phyloP scores from a whole-genome alignment of 1,140 invertebrate species.

The Phymorhynchus buccinoides region DNA sequence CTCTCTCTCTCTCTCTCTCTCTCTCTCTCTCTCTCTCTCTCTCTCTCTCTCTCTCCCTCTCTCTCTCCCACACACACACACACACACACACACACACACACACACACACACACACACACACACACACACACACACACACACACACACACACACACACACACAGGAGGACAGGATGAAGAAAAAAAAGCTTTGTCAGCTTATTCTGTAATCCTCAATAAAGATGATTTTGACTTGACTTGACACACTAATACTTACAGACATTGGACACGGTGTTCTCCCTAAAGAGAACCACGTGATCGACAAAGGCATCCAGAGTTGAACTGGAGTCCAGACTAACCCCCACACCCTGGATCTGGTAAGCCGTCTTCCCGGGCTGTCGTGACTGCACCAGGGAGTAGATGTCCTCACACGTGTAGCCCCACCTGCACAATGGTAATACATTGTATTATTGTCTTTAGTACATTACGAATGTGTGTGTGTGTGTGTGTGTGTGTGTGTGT shows the following conservation, averaged over 20 bases:
- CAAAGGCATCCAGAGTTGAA: slow-evolving; percentile 29
- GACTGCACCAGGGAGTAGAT: slow-evolving; percentile 34
- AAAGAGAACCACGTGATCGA: slow-evolving; percentile 50
- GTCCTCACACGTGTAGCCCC: slow-evolving; percentile 53
- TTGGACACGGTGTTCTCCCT: slow-evolving; percentile 7
- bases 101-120: no score
- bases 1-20: background rate
- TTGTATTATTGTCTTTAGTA: background rate
- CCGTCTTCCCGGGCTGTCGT: background rate
- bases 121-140: no score
- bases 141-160: no score
- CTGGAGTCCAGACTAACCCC: slow-evolving; percentile 15
- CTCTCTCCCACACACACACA: no score
- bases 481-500: background rate
- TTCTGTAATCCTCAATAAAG: no score
- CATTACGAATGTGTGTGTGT: no score
- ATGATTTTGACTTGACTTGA: no score
- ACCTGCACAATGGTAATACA: slow-evolving; percentile 13
- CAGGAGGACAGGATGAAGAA: no score
- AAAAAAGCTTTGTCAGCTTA: no score
- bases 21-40: no score
- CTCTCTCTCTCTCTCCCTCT: no score
- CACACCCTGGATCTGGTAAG: slow-evolving; percentile 30
- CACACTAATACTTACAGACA: background rate
- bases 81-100: no score